Evolutionary conservation across 2,113 vertebrate genomes (phyloP), one percentile per base, ranked within the genome.

Genomic region (Aviceda subcristata): DNA sequence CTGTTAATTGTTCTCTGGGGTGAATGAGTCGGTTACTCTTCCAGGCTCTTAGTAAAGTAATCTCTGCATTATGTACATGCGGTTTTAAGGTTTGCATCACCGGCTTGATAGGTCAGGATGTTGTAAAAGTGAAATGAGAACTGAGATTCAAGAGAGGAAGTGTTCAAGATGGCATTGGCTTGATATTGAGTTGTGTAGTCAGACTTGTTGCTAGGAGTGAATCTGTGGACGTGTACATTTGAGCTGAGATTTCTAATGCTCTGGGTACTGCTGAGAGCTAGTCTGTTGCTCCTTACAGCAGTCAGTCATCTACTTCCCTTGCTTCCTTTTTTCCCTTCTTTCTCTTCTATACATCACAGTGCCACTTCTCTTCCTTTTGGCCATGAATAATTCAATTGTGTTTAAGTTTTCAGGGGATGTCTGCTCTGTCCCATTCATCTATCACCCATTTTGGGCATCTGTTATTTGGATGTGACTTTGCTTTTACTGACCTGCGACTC

Each of bases 31-130:
- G 17, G 36, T 59, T 87, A 10, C n/a, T 85, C 24, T 34, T 69
- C 51, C 46, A 88, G 71, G 34, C 63, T 80, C 34, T 88, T n/a
- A 3, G 9, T 48, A 22, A 26, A 51, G 48, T 66, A 0, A 0
- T 69, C 56, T 87, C 29, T 34, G 45, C 34, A 0, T 78, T 72
- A 36, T 1, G 1, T 46, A 43, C 0, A 0, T 38, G 21, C 1
- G 1, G 17, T 60, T 79, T 88, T 57, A 64, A 83, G 57, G 41
- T 79, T 87, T 80, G 48, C 20, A 43, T 77, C 41, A 9, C 38
- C 1, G 15, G 48, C 26, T 8, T 19, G 53, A 41, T 48, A 56
- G 62, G 26, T 79, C 18, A 48, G 26, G 38, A 67, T 10, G 9
- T n/a, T 45, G 15, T 41, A 41, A 32, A 71, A 94, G 66, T 53